Evolutionary conservation across 2,797 vertebrate genomes (phyloP), one percentile per base, ranked within the genome.

Genomic region (Bryconaethiops microstoma): DNA sequence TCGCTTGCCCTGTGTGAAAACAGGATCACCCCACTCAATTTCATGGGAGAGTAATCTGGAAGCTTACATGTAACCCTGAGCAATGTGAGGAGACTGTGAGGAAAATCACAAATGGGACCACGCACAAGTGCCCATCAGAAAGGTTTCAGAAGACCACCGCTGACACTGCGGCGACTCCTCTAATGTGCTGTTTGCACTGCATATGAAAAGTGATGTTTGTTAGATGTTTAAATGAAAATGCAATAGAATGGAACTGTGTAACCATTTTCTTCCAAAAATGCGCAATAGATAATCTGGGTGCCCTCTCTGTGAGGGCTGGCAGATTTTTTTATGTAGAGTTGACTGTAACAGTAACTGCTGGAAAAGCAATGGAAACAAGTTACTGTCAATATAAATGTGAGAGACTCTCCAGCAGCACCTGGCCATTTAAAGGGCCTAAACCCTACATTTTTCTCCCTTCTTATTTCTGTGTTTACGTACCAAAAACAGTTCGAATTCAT

Each of bases 1-100:
- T 9, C 63, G 67, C 42, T 69, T 78, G 76, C 54, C 81, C 81
- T 78, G 52, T 82, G 81, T 59, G 72, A 52, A 82, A 69, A 54
- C 62, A 35, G 70, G 76, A 82, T 67, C 70, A 78, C 81, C 70
- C 81, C 72, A 78, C 52, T 78, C 80, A 82, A 78, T 82, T 82
- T 82, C 80, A 82, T 74, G 76, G 75, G 62, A 82, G 80, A 82
- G 78, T 82, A 78, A 82, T 78, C 76, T 78, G 63, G 76, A 78
- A 78, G 69, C 70, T 82, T 82, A 48, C 59, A 78, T 14, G 4
- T 74, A 82, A 82, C 81, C 76, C 70, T 67, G 75, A 77, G 80
- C 75, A 82, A 77, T 82, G 81, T 74, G 52, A 78, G 39, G 54
- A 82, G 74, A 77, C 75, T 65, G 71, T 21, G 54, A 82, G 54